Conservation (phyloP, 2,113 vertebrate genomes). For the Okapia johnstoni region DNA sequence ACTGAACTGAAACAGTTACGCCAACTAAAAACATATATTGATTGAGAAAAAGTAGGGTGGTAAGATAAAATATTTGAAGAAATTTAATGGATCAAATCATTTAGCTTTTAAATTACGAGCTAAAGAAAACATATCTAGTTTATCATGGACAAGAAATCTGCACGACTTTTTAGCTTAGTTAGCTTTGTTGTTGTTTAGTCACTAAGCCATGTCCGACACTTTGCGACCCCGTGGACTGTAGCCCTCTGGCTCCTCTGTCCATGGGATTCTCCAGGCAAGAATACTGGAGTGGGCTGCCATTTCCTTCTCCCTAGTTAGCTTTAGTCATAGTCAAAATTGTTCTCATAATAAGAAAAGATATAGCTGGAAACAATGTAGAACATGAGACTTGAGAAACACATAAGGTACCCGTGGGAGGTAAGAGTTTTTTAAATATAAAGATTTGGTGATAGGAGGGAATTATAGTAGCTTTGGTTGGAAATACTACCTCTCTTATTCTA, state of each 20-base stretch:
- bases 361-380: neutral
- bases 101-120: neutral
- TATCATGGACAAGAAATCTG: neutral
- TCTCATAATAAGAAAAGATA: neutral
- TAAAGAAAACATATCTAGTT: neutral
- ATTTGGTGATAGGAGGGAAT: neutral
- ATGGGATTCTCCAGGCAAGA: neutral
- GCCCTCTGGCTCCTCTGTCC: neutral
- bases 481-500: neutral
- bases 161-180: neutral
- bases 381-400: neutral
- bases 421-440: neutral
- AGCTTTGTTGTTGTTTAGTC: neutral
- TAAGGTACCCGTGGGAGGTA: neutral
- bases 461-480: constrained; percentile 14
- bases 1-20: neutral
- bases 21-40: neutral
- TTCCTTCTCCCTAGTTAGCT: neutral
- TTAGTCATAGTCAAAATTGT: neutral
- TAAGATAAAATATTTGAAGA: constrained; percentile 1
- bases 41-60: neutral
- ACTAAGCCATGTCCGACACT: neutral
- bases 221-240: neutral
- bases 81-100: neutral
- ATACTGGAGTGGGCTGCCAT: neutral